Percentiles rank a stretch among this genome's conserved stretches.
Conservation (phyloP, 2,797 vertebrate genomes). For the Poeciliopsis paucimaculata region DNA sequence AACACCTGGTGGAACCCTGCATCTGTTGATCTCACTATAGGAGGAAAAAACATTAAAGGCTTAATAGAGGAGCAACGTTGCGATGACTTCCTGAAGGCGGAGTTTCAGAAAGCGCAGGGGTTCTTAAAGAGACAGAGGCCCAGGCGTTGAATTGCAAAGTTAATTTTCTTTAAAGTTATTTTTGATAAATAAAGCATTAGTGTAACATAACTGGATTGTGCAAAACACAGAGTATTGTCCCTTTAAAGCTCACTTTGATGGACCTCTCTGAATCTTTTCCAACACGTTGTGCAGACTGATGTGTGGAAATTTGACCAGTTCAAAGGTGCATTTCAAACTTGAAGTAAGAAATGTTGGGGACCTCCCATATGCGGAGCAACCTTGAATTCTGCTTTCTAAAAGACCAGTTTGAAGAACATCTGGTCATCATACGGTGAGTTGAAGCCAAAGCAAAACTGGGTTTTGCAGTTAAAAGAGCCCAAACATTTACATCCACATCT, state of each 20-base stretch:
- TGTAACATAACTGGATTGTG: too few species aligned
- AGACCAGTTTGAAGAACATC: background rate
- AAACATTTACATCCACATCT: slow-evolving; percentile 8
- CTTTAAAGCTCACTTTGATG: background rate
- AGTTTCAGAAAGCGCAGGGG: too few species aligned
- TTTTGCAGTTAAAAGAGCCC: slow-evolving; percentile 1
- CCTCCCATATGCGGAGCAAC: background rate
- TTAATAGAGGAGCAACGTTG: too few species aligned
- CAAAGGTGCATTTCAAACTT: background rate
- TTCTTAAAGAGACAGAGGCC: too few species aligned
- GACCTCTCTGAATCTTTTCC: background rate
- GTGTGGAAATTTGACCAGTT: background rate
- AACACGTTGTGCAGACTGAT: background rate
- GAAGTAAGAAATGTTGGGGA: background rate
- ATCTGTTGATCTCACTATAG: too few species aligned
- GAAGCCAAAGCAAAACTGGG: background rate
- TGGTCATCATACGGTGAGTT: slow-evolving; percentile 3
- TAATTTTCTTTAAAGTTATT: too few species aligned
- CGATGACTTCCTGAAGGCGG: too few species aligned
- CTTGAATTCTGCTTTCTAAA: slow-evolving; percentile 5
- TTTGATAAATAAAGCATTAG: too few species aligned
- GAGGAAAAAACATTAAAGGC: too few species aligned
- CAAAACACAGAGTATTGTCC: too few species aligned
- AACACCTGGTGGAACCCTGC: too few species aligned
- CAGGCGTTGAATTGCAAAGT: too few species aligned